Base-by-base conservation (phyloP, 2,113 vertebrate species). In the Hemibagrus wyckioides region DNA sequence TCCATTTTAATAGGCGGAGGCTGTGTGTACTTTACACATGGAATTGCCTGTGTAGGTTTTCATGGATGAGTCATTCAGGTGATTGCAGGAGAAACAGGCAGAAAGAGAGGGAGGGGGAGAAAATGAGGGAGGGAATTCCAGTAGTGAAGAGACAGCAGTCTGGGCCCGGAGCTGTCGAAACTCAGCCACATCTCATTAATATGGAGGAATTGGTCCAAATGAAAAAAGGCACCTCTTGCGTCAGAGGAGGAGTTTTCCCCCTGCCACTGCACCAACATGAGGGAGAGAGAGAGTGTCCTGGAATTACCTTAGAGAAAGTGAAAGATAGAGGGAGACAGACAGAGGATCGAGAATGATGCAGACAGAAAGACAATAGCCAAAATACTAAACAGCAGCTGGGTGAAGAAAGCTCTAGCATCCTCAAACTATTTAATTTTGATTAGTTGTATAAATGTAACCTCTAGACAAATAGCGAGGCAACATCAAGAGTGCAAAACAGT, bases 31-130 rank as follows among this genome's bases (percentile, higher is more conserved):
- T 25, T 56, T 63, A 82, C 82, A 79, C 82, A 84, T 69, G 41
- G 54, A 82, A 77, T 50, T 75, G 81, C 76, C 69, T 69, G 81
- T 80, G 87, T 86, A 85, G 87, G 77, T 71, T 88, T 88, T 85
- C 54, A 83, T 77, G 87, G 87, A 87, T 90, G 89, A 90, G 85
- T 90, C 89, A 90, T 88, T 67, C 82, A 87, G 87, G 76, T 85
- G 84, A 85, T 59, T 50, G 81, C 56, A 80, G 80, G 77, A 83
- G 82, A 65, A 82, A 82, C 52, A 41, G 50, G 48, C 30, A 84
- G 50, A 50, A 50, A 30, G 56, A 56, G 28, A 57, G 9, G 21
- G 21, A 7, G 44, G 52, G 82, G 9, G 36, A 23, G 41, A 83
- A 59, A 52, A 25, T n/a, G 30, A 75, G 65, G 80, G 48, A 81